phyloP scores from a whole-genome alignment of 2,797 vertebrate species.

The Podarcis siculus region DNA sequence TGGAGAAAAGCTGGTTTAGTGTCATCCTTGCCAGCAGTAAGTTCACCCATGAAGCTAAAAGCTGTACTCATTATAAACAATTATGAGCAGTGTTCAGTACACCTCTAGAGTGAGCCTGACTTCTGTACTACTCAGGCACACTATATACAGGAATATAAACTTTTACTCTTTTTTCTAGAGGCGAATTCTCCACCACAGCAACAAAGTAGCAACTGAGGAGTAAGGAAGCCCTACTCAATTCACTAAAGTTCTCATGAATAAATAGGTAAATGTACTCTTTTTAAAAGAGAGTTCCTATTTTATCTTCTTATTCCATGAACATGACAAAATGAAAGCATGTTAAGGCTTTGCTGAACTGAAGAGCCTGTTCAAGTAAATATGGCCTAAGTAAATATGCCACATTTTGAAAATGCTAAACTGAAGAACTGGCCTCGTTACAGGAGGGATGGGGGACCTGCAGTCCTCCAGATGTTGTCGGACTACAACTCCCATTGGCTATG shows the following conservation, averaged over 20 bases:
- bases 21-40: background rate
- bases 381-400: background rate
- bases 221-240: background rate
- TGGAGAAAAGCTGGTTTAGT: conserved; percentile 1
- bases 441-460: background rate
- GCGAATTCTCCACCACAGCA: too few species aligned
- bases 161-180: background rate
- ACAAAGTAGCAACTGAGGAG: background rate
- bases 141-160: background rate
- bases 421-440: background rate
- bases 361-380: background rate
- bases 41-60: rapidly evolving
- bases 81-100: background rate
- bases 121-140: background rate
- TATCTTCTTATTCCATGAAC: background rate
- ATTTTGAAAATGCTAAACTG: background rate
- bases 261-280: background rate
- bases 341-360: background rate
- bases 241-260: background rate
- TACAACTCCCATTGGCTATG: background rate
- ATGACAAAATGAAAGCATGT: background rate
- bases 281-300: background rate
- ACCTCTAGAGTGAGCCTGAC: background rate
- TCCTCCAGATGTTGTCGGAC: background rate
- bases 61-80: background rate